Evolutionary conservation across 2,797 vertebrate species (phyloP), one percentile per base, ranked within the genome.

Genomic region (Tauraco hartlaubi): DNA sequence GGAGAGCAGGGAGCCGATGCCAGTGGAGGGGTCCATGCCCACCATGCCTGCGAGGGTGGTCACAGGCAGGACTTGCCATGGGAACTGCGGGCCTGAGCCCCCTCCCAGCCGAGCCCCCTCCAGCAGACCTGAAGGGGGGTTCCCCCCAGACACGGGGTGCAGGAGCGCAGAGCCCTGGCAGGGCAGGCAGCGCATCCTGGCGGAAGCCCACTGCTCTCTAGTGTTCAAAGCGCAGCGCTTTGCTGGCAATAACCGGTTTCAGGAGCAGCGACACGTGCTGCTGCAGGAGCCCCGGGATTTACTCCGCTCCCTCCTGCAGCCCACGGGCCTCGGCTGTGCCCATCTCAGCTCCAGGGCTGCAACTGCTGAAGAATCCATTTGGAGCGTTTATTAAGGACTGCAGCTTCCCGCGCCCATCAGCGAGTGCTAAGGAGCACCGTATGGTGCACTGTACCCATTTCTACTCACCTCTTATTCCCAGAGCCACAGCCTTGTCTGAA

Each of bases 381-480:
- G 49, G 61, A 51, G 48, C 5, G 1, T 39, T 52, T 37, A 25
- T 15, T 18, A 31, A 51, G 59, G 31, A 28, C 41, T 78, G 48
- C n/a, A 9, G 35, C 41, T 15, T 41, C 48, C 22, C 31, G 2
- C 1, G 26, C 3, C 41, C 31, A 20, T 18, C 59, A 23, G 31
- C 1, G 1, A 29, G 54, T 3, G 17, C 59, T 15, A 15, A 48
- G 72, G 46, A 82, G 33, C 35, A 49, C 11, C 3, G 0, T 2
- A 7, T 9, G 4, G 0, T 6, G 26, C 25, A 3, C 9, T 6
- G 19, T 5, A 12, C 28, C 43, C 7, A 0, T 13, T 61, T n/a
- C 35, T 37, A 1, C 12, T 3, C 46, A 33, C 13, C 25, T 41
- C 22, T 12, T 17, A n/a, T 7, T 20, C 56, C 80, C 58, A 9